These are phyloP conservation scores for Bettongia penicillata DNA, from an alignment of 2,113 vertebrate genomes.

Conservation along the genomic window DNA sequence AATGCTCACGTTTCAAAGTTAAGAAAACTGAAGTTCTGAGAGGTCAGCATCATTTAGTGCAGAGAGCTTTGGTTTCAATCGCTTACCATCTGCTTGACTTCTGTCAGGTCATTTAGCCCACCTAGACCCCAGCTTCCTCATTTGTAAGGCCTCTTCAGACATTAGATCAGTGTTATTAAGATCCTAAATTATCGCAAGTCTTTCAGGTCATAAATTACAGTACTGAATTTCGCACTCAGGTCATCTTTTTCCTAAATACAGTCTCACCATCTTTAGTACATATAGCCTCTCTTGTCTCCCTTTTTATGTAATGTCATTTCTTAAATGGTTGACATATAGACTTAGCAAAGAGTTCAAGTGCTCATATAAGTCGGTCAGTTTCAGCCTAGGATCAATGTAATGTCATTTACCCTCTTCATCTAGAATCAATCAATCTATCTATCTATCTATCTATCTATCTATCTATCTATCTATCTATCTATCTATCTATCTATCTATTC, in stretches of 20 bases:
- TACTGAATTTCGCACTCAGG: not conserved
- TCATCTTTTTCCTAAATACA: not conserved
- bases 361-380: not conserved
- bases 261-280: not conserved
- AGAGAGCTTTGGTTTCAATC: not conserved
- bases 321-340: not conserved
- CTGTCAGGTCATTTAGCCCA: not conserved
- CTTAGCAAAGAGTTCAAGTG: not conserved
- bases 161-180: not conserved
- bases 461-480: too few species aligned
- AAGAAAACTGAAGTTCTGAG: not conserved
- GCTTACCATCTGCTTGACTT: not conserved
- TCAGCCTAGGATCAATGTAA: not conserved
- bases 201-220: not conserved
- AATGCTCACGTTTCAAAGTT: not conserved
- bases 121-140: not conserved
- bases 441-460: too few species aligned
- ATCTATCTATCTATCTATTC: too few species aligned
- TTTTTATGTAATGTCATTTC: not conserved
- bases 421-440: not conserved
- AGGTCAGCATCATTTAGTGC: not conserved
- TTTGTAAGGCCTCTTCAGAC: not conserved
- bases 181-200: not conserved
- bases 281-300: not conserved
- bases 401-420: not conserved